phyloP scores from a whole-genome alignment of 2,797 vertebrate species.

The Octomys mimax region DNA sequence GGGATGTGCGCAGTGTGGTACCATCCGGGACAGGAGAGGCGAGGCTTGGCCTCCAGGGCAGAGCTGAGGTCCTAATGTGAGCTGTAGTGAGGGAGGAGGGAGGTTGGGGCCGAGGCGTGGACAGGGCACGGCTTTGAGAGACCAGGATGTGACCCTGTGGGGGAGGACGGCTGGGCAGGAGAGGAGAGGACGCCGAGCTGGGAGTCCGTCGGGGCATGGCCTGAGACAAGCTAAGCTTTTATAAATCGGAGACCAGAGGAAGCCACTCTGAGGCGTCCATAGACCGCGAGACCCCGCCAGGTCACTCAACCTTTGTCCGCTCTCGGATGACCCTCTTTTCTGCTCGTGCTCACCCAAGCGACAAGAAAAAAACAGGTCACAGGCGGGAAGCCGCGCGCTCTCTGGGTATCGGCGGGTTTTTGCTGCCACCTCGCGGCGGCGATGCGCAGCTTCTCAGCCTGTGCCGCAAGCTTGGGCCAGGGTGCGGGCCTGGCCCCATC shows the following conservation, averaged over 20 bases:
- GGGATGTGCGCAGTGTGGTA: background rate
- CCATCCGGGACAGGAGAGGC: background rate
- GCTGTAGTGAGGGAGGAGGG: background rate
- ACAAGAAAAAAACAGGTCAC: background rate
- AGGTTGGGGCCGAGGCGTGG: background rate
- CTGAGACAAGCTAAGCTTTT: background rate
- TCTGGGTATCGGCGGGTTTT: constrained; percentile 64
- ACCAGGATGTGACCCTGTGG: background rate
- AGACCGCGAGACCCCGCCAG: background rate
- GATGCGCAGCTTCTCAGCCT: background rate
- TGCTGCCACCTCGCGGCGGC: constrained; percentile 82
- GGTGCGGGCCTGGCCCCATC: background rate
- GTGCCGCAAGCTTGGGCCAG: background rate
- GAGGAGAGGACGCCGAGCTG: no score
- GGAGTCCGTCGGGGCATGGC: background rate
- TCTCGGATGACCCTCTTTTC: no score
- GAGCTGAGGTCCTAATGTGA: background rate
- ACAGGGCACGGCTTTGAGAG: background rate
- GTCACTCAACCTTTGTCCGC: background rate
- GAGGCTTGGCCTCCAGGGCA: background rate
- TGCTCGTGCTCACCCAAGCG: rapidly evolving
- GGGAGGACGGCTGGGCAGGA: background rate
- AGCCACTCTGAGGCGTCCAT: background rate
- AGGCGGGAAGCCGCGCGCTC: rapidly evolving
- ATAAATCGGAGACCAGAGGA: background rate